Conservation (phyloP, 2,797 vertebrate genomes). For the Okamejei kenojei region DNA sequence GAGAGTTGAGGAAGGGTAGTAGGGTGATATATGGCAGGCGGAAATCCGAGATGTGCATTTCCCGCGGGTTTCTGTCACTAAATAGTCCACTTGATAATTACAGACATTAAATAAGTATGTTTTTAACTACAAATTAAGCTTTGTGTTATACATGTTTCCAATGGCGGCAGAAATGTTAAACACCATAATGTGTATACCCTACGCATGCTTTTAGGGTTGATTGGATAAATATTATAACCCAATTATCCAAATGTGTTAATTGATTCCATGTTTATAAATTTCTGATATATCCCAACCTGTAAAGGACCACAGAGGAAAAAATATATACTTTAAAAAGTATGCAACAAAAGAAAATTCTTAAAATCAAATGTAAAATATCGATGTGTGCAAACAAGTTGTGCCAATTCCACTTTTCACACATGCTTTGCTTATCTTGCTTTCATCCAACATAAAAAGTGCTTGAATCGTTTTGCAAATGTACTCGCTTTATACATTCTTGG, state of each 20-base stretch:
- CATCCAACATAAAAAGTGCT: background rate
- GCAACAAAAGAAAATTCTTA: background rate
- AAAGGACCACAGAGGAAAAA: background rate
- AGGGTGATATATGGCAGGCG: background rate
- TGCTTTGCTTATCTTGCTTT: background rate
- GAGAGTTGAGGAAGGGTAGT: background rate
- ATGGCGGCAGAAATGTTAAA: background rate
- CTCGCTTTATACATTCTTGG: no score
- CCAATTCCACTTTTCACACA: background rate
- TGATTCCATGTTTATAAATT: background rate
- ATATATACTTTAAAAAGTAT: background rate
- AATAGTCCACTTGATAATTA: conserved; percentile 13
- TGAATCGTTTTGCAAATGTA: background rate
- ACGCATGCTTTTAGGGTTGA: background rate
- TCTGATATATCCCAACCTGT: background rate
- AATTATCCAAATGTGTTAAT: background rate
- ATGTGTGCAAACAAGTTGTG: background rate
- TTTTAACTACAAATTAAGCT: background rate
- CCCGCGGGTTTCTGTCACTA: no score
- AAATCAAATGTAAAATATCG: background rate
- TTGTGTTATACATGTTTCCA: background rate
- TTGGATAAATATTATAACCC: background rate
- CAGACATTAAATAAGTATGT: background rate
- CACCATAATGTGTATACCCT: background rate
- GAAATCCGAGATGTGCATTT: background rate